Evolutionary conservation across 23 tunicate species (phyloP), one percentile per base, ranked within the genome.

Genomic region (Oikopleura dioica): DNA sequence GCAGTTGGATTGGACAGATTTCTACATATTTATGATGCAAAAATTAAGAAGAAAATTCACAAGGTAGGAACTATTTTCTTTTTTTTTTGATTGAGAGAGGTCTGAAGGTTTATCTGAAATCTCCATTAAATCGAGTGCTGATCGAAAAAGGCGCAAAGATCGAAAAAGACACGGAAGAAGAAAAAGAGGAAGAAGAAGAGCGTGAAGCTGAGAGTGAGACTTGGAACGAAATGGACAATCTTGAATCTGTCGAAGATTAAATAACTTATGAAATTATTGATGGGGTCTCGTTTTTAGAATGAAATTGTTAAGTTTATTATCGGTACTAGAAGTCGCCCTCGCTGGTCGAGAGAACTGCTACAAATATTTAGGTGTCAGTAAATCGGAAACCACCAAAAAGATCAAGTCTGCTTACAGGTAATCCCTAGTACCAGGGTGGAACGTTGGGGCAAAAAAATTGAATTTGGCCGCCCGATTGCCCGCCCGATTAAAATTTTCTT

Each of bases 321-420:
- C 26, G 16, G 2, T 63, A 4, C 4, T 31, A 24, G 72, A 63
- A 4, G 2, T 24, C 30, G 72, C 33, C 2, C 33, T 63, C 30
- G 30, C 33, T 38, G 36, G 69, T 68, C 82, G 99, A 44, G 69
- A 82, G 55, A 87, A 92, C 63, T 94, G 80, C 81, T 94, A 94
- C 75, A 79, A 79, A 69, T 83, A 86, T 28, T 75, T 94, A 1
- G 81, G 87, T 68, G 95, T 94, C 1, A 76, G 79, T 0, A 81
- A 77, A 75, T 82, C 80, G 68, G 99, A 94, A n/a, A 79, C 86
- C 30, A 79, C 79, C 59, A 94, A 94, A 76, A 94, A 94, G 76
- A 86, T 94, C 35, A 94, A 94, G 37, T 86, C 95, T 37, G 99
- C 99, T 0, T 94, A 94, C 72, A 24, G 72, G 72, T 44, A 44